These are phyloP conservation scores for Chydorus sphaericus DNA, from an alignment of 2,888 invertebrate genomes.

Conservation along the genomic window DNA sequence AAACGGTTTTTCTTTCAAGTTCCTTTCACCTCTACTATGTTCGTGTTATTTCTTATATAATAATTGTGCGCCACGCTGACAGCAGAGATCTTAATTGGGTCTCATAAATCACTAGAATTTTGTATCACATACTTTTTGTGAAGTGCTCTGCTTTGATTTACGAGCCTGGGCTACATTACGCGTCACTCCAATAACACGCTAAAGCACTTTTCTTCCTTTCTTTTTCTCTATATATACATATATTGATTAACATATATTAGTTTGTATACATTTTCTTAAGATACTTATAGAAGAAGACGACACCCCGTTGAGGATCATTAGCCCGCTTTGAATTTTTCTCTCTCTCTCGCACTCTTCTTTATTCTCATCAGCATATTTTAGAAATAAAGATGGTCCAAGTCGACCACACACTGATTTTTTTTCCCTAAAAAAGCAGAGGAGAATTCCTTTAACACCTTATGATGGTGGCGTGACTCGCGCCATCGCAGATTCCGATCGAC, in stretches of 20 bases:
- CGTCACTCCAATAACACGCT: slow-evolving; percentile 2
- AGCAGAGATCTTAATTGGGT: slow-evolving; percentile 2
- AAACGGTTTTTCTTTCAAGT: too few species aligned
- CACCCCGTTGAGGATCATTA: slow-evolving; percentile 1
- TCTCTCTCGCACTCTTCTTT: too few species aligned
- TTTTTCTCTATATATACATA: not conserved
- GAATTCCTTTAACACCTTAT: too few species aligned
- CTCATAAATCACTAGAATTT: not conserved
- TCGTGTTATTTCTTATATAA: too few species aligned
- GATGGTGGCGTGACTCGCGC: not conserved
- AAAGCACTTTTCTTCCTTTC: not conserved
- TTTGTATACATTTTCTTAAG: not conserved
- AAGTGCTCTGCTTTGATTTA: not conserved
- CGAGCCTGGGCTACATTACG: not conserved
- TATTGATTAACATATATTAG: not conserved
- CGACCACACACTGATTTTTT: slow-evolving; percentile 4
- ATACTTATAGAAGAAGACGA: too few species aligned
- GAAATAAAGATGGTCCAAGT: not conserved
- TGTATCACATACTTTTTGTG: too few species aligned
- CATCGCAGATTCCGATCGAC: slow-evolving; percentile 4
- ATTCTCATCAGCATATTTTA: slow-evolving; percentile 3
- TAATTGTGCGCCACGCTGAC: too few species aligned
- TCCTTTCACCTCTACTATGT: too few species aligned
- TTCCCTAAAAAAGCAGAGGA: not conserved
- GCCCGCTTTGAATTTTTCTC: not conserved